Evolutionary conservation across 2,113 vertebrate species (phyloP).

Genomic region (Synchiropus splendidus): DNA sequence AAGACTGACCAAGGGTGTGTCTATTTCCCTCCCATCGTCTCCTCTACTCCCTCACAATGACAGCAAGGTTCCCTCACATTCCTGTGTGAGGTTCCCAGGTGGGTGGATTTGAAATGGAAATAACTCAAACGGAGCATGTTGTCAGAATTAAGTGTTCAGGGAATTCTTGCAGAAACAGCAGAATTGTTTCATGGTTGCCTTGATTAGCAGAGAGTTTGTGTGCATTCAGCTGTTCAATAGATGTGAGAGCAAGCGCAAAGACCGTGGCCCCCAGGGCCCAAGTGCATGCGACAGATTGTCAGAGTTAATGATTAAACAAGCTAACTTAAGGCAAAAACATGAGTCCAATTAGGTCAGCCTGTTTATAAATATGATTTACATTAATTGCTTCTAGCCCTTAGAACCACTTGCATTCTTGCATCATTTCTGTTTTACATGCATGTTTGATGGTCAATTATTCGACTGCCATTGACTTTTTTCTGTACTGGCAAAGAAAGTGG

Average conservation of each 20-base stretch:
- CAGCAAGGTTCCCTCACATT: conserved; percentile 68
- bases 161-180: conserved; percentile 16
- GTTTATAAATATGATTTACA: neutral
- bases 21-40: conserved; percentile 88
- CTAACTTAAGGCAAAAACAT: conserved; percentile 27
- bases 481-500: too few relatives aligned
- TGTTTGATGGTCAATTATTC: too few relatives aligned
- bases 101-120: conserved; percentile 17
- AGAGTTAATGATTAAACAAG: conserved; percentile 50
- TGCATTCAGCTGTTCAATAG: conserved; percentile 37
- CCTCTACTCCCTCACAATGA: conserved; percentile 84
- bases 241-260: conserved; percentile 37
- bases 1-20: conserved; percentile 79
- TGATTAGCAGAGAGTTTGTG: conserved; percentile 32
- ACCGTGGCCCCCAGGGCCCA: conserved; percentile 24
- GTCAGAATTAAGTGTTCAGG: conserved; percentile 7
- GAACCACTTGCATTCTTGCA: too few relatives aligned
- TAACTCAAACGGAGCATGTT: conserved; percentile 8
- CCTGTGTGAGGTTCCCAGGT: conserved; percentile 84
- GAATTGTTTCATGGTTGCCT: conserved; percentile 26
- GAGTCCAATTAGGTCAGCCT: conserved; percentile 19
- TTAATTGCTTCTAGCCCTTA: too few relatives aligned
- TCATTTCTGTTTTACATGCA: too few relatives aligned
- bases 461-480: too few relatives aligned
- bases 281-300: conserved; percentile 49